phyloP scores from a whole-genome alignment of 2,888 invertebrate genomes.

The Entomobrya multifasciata region DNA sequence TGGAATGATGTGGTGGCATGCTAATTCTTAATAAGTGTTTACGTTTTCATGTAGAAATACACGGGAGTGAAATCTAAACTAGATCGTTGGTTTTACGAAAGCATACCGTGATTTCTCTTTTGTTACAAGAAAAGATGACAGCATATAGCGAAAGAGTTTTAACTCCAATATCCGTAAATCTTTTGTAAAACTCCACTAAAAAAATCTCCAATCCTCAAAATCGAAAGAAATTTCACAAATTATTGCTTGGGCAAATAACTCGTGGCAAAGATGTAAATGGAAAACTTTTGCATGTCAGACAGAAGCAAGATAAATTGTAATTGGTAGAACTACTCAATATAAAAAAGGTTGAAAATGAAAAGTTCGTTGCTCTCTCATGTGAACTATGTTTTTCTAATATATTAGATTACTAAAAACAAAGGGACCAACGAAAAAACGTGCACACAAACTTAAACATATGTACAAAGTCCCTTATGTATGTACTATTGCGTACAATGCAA shows the following conservation, averaged over 20 bases:
- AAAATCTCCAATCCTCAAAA: background rate
- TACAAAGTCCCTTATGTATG: no score
- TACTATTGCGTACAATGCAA: no score
- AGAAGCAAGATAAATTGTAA: constrained; percentile 9
- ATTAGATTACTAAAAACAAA: no score
- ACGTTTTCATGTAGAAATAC: background rate
- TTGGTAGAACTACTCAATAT: constrained; percentile 22
- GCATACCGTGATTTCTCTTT: background rate
- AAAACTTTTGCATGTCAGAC: background rate
- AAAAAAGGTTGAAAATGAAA: background rate
- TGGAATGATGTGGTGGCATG: background rate
- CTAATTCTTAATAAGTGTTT: background rate
- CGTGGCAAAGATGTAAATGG: constrained; percentile 19
- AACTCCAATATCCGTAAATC: background rate
- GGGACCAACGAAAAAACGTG: no score
- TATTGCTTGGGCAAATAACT: background rate
- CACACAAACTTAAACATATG: no score
- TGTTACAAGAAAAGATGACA: background rate
- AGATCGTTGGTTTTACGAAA: background rate
- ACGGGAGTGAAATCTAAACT: background rate
- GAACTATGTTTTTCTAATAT: no score
- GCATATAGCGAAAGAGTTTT: no score
- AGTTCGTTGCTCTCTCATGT: background rate
- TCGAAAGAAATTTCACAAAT: background rate
- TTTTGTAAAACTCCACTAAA: background rate